Percentiles rank a stretch among this genome's conserved stretches.
Conservation (phyloP, 1,140 invertebrate species). For the Drosophila azteca region DNA sequence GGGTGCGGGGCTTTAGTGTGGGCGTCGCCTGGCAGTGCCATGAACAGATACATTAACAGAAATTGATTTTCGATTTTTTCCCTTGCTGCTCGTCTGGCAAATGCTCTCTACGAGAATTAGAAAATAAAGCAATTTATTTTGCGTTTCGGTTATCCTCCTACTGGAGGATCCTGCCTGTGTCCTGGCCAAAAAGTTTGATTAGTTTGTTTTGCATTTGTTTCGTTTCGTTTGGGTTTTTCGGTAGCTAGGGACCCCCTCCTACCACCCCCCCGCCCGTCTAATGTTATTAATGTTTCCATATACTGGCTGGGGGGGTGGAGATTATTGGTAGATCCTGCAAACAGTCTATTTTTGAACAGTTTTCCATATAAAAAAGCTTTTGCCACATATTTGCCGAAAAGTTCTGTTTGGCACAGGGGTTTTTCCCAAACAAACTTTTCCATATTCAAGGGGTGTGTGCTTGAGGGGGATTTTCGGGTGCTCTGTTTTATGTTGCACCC, state of each 20-base stretch:
- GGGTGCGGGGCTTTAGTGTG: not conserved
- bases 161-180: no score
- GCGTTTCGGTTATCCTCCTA: slow-evolving; percentile 46
- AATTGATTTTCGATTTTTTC: slow-evolving; percentile 78
- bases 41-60: slow-evolving; percentile 66
- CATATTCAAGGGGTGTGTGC: slow-evolving; percentile 1
- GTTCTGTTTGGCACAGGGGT: slow-evolving; percentile 21
- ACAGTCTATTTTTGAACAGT: slow-evolving; percentile 36
- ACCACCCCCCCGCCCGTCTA: slow-evolving; percentile 16
- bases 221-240: not conserved
- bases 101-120: slow-evolving; percentile 53
- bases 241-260: not conserved
- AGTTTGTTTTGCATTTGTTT: slow-evolving; percentile 69
- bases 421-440: slow-evolving; percentile 24
- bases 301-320: slow-evolving; percentile 27
- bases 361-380: no score
- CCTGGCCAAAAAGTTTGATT: slow-evolving; percentile 69
- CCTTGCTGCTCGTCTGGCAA: slow-evolving; percentile 1
- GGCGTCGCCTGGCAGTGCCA: slow-evolving; percentile 6
- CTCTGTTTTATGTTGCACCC: slow-evolving; percentile 23
- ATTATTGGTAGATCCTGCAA: slow-evolving; percentile 25
- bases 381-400: slow-evolving; percentile 23
- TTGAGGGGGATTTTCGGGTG: slow-evolving; percentile 1
- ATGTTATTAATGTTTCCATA: slow-evolving; percentile 76
- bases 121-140: slow-evolving; percentile 80